A percentile compares a stretch with the other conserved stretches of the same genome.
Evolutionary conservation across 1,140 invertebrate species (phyloP).

Genomic region (Leucophenga varia): DNA sequence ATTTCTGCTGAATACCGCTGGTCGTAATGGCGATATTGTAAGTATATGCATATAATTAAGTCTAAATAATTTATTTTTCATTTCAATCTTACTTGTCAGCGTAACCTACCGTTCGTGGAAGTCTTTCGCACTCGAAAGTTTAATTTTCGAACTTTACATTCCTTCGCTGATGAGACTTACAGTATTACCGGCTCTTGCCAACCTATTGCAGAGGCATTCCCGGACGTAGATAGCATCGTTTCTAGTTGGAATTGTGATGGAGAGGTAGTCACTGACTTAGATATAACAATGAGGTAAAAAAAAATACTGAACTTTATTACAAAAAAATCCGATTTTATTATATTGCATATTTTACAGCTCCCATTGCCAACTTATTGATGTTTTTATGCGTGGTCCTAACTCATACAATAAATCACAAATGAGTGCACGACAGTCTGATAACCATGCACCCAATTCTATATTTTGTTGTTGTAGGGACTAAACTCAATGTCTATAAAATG

Average conservation of each 20-base stretch:
- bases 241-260: slow-evolving; percentile 88
- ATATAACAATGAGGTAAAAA: slow-evolving; percentile 69
- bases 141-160: slow-evolving; percentile 63
- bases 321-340: background rate
- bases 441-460: slow-evolving; percentile 14
- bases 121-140: slow-evolving; percentile 75
- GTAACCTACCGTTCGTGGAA: slow-evolving; percentile 72
- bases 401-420: slow-evolving; percentile 41
- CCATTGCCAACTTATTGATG: slow-evolving; percentile 62
- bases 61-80: slow-evolving; percentile 5
- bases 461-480: slow-evolving; percentile 46
- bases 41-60: slow-evolving; percentile 29
- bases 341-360: slow-evolving; percentile 30
- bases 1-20: slow-evolving; percentile 66
- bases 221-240: slow-evolving; percentile 23
- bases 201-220: slow-evolving; percentile 28
- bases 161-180: slow-evolving; percentile 29
- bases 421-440: slow-evolving; percentile 20
- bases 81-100: slow-evolving; percentile 63
- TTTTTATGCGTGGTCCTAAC: slow-evolving; percentile 60
- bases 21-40: slow-evolving; percentile 64
- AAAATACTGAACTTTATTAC: background rate
- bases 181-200: slow-evolving; percentile 46
- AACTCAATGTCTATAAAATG: too few relatives aligned
- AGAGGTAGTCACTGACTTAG: slow-evolving; percentile 70